Evolutionary conservation across 2,888 invertebrate species (phyloP).

Genomic region (Drepanosiphum platanoidis): DNA sequence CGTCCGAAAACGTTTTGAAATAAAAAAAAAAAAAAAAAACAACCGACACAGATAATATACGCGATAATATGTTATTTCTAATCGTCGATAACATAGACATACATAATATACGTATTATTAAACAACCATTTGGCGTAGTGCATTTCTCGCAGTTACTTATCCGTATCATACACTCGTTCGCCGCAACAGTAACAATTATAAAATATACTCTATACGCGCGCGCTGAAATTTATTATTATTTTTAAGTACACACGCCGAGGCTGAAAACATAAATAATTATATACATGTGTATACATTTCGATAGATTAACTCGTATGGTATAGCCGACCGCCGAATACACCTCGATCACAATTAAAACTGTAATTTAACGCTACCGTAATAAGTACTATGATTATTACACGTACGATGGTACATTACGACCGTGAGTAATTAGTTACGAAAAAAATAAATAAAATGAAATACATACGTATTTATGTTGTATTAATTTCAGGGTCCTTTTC

Average conservation of each 20-base stretch:
- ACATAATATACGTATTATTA: no score
- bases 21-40: no score
- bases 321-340: not conserved
- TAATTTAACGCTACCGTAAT: slow-evolving; percentile 23
- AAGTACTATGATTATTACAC: not conserved
- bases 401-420: not conserved
- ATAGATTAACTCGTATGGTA: not conserved
- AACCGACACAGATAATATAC: no score
- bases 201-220: not conserved
- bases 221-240: no score
- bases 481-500: slow-evolving; percentile 13
- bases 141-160: no score
- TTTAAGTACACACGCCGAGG: not conserved
- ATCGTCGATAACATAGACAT: no score
- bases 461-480: not conserved
- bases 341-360: slow-evolving; percentile 17
- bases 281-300: not conserved
- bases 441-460: not conserved
- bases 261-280: not conserved
- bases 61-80: no score
- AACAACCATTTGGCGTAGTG: no score
- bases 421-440: not conserved
- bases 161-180: no score
- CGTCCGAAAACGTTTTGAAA: no score
- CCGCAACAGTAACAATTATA: not conserved